These are phyloP conservation scores for Philotrypesis tridentata DNA, from an alignment of 1,140 invertebrate genomes.

Conservation along the genomic window DNA sequence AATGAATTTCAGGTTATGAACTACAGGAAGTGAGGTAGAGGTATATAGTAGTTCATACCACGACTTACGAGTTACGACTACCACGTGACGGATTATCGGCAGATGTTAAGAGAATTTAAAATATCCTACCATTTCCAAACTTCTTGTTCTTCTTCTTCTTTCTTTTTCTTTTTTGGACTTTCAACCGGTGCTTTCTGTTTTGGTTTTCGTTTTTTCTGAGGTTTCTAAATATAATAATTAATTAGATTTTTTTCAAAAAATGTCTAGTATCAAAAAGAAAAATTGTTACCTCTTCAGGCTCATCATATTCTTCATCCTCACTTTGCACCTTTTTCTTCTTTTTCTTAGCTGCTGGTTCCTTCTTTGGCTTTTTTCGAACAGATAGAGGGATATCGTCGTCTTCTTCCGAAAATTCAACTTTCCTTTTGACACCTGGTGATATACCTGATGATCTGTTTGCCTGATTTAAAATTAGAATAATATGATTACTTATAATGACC, in stretches of 20 bases:
- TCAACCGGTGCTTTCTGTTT: constrained; percentile 58
- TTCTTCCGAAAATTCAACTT: constrained; percentile 69
- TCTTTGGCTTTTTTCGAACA: constrained; percentile 82
- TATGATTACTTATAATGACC: neutral
- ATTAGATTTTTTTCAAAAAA: constrained; percentile 5
- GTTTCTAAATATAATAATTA: constrained; percentile 54
- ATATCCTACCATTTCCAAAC: constrained; percentile 92
- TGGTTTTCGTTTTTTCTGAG: constrained; percentile 65
- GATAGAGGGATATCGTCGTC: constrained; percentile 81
- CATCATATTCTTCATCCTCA: constrained; percentile 79
- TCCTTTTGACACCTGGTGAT: constrained; percentile 67
- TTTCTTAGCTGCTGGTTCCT: constrained; percentile 79
- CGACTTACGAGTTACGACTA: neutral
- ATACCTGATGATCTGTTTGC: constrained; percentile 55
- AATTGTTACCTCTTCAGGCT: constrained; percentile 64
- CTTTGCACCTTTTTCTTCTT: constrained; percentile 78
- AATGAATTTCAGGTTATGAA: constrained; percentile 15
- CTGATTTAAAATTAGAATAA: constrained; percentile 55
- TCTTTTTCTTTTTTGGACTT: constrained; percentile 80
- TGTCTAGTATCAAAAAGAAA: neutral
- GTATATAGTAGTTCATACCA: too few species aligned
- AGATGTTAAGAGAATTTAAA: neutral
- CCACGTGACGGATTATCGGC: neutral
- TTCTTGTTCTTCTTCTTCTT: constrained; percentile 85
- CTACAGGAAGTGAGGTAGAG: neutral